Evolutionary conservation across 2,888 invertebrate species (phyloP).

Genomic region (Hyalella azteca): DNA sequence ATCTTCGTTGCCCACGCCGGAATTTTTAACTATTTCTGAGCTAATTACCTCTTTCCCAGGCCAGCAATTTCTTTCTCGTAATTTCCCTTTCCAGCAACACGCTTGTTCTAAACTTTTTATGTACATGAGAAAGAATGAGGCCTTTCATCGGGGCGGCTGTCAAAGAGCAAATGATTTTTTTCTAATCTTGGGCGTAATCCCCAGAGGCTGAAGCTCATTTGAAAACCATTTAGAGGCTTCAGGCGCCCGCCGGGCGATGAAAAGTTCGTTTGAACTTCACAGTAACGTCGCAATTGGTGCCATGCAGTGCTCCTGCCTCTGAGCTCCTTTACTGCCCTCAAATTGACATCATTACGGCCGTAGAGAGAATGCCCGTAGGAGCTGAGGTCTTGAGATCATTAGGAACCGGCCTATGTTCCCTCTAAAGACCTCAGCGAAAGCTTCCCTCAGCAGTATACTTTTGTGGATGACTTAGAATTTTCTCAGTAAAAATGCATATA

Average conservation of each 20-base stretch:
- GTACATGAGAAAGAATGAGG: neutral
- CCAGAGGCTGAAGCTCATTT: conserved; percentile 19
- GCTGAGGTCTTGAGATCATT: no score
- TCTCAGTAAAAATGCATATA: no score
- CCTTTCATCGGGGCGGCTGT: conserved; percentile 19
- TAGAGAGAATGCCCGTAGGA: no score
- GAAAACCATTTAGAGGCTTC: conserved; percentile 29
- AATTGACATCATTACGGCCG: neutral
- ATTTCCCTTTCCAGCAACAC: conserved; percentile 5
- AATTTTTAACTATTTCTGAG: no score
- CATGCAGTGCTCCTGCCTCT: neutral
- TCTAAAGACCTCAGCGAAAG: no score
- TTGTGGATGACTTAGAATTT: no score
- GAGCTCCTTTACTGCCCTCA: neutral
- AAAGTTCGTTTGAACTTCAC: neutral
- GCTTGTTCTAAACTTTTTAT: neutral
- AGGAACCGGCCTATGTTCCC: no score
- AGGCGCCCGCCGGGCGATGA: neutral
- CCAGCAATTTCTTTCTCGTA: neutral
- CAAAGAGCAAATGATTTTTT: conserved; percentile 27
- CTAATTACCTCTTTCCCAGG: no score
- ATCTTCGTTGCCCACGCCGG: no score
- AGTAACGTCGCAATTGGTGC: neutral
- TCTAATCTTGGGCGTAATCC: conserved; percentile 19
- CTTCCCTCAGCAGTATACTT: no score